Evolutionary conservation across 2,888 invertebrate genomes (phyloP), one percentile per base, ranked within the genome.

Genomic region (Drosophila ochracea): DNA sequence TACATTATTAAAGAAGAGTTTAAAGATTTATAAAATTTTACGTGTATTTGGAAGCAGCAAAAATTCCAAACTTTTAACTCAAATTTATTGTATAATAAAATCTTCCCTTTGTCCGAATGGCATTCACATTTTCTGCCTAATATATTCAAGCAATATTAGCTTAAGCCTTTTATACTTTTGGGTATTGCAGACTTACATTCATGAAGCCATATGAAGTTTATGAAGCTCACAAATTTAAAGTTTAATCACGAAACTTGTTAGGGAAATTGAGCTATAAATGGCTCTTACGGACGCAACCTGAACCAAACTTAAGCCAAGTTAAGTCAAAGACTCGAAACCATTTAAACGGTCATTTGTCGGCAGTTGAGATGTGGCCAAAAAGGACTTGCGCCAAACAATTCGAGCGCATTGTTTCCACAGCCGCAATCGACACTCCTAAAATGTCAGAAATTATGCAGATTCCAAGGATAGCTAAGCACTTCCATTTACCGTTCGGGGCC

Each of bases 221-320:
- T 64, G 67, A 41, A 59, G 64, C 67, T 59, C 66, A 60, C 68
- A 59, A 80, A 69, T 68, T 75, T 64, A 55, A 76, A 78, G 66
- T 58, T 75, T 30, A 80, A 58, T 63, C 69, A 30, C 31, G 28
- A 66, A 77, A 63, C 52, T 60, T 74, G 55, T 59, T 68, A 30
- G 61, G 49, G 28, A 76, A 76, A 78, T 78, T 80, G 54, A 76
- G 76, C 58, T 66, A 62, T 80, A 71, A 78, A 65, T 80, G n/a
- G 77, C 41, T 76, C 65, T 68, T 49, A 59, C 43, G 68, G 21
- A 30, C 39, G 43, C 55, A 71, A 65, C 47, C 62, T 68, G 35
- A 68, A 52, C 60, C 28, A 39, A 66, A 57, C 55, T 50, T 71
- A 67, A 70, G 67, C 50, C 54, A 63, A 49, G 64, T 47, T 57